These are phyloP conservation scores for Callosobruchus maculatus DNA, from an alignment of 2,888 invertebrate species.

Conservation along the genomic window DNA sequence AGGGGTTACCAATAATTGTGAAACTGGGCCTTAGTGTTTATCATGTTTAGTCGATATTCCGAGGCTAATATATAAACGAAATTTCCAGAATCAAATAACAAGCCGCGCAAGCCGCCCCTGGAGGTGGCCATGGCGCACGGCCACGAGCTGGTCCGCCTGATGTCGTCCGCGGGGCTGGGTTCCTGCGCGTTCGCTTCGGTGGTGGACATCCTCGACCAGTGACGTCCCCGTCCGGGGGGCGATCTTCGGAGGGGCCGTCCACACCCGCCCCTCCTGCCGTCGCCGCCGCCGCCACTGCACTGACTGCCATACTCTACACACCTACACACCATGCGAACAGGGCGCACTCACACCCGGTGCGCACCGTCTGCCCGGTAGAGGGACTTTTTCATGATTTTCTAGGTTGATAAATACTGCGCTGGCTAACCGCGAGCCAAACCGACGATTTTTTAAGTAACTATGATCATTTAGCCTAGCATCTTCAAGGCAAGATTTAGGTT, in stretches of 20 bases:
- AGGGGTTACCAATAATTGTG: too few relatives aligned
- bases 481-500: too few relatives aligned
- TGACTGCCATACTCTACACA: constrained; percentile 27
- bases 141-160: constrained; percentile 80
- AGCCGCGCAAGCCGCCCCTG: constrained; percentile 86
- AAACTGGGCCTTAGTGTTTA: too few relatives aligned
- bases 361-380: neutral
- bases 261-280: constrained; percentile 9
- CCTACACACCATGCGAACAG: neutral
- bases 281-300: constrained; percentile 11
- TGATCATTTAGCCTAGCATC: too few relatives aligned
- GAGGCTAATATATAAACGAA: constrained; percentile 5
- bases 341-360: neutral
- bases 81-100: constrained; percentile 80
- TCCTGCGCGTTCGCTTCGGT: constrained; percentile 94
- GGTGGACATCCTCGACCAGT: constrained; percentile 74
- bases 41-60: too few relatives aligned
- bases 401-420: too few relatives aligned
- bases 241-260: neutral
- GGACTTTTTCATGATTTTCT: neutral
- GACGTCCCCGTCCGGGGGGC: constrained; percentile 28
- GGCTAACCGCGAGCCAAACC: too few relatives aligned
- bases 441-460: too few relatives aligned
- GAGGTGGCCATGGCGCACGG: constrained; percentile 92
- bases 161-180: constrained; percentile 86